phyloP scores from a whole-genome alignment of 2,888 invertebrate species.

The Amorpha juglandis region DNA sequence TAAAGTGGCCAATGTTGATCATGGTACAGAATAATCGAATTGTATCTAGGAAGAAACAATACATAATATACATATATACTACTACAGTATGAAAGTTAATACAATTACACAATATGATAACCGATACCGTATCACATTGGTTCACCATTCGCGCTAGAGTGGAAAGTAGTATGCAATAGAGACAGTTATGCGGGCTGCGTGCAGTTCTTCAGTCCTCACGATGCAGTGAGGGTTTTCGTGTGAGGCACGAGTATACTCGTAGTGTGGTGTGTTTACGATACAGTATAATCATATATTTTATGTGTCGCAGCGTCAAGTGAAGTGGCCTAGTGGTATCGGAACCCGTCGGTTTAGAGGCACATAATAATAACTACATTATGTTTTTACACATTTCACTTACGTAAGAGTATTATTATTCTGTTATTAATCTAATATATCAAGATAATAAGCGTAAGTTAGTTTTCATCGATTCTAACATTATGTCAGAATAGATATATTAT shows the following conservation, averaged over 20 bases:
- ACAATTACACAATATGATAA: slow-evolving; percentile 62
- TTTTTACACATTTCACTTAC: slow-evolving; percentile 67
- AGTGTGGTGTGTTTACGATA: neutral
- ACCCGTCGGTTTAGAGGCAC: slow-evolving; percentile 67
- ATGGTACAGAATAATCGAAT: slow-evolving; percentile 54
- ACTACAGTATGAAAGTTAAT: slow-evolving; percentile 55
- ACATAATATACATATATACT: slow-evolving; percentile 49
- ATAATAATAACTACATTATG: slow-evolving; percentile 65
- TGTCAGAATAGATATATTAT: slow-evolving; percentile 55
- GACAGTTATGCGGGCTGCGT: slow-evolving; percentile 18
- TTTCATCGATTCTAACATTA: slow-evolving; percentile 63
- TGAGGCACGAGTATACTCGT: neutral
- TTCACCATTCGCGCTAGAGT: slow-evolving; percentile 40
- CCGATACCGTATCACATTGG: slow-evolving; percentile 65
- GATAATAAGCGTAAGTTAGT: slow-evolving; percentile 82
- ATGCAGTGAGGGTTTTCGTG: neutral
- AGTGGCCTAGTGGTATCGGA: slow-evolving; percentile 54
- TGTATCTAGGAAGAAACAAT: slow-evolving; percentile 68
- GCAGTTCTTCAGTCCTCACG: neutral
- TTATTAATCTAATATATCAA: slow-evolving; percentile 72
- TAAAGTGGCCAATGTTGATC: slow-evolving; percentile 51
- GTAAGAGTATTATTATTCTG: slow-evolving; percentile 69
- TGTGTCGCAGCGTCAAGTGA: slow-evolving; percentile 27
- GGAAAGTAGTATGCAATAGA: slow-evolving; percentile 28
- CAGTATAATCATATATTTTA: slow-evolving; percentile 25